Evolutionary conservation across 2,113 vertebrate species (phyloP), one percentile per base, ranked within the genome.

Genomic region (Passer montanus): DNA sequence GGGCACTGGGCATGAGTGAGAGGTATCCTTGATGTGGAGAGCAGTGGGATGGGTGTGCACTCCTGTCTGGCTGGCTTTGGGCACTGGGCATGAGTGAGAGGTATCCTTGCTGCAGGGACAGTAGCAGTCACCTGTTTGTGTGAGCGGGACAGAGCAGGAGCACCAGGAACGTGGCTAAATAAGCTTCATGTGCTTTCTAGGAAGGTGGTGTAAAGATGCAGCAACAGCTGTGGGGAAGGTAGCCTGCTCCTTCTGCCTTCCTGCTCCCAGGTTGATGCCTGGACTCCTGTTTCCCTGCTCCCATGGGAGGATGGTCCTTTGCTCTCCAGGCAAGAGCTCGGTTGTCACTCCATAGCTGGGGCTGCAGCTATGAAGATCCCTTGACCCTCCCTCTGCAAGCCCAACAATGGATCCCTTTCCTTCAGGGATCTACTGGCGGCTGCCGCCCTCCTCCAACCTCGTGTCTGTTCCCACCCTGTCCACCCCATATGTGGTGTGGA

Each of bases 401-500:
- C 37, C n/a, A 62, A 27, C 3, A 24, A 26, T 7, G 13, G 9
- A 41, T 41, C 27, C 59, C 11, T 35, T 66, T 52, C n/a, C 20
- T 73, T 85, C 37, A 60, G 64, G 64, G 19, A 30, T 27, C 43
- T 55, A 9, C 39, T 49, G 26, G 14, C 30, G 8, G 17, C 41
- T 95, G 30, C 30, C 2, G 0, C 2, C 4, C 20, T 9, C 4
- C 2, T 11, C 13, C 22, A 75, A 0, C 12, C 16, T 41, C 46
- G 15, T 2, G 3, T 24, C 44, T 1, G 0, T 58, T n/a, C 31
- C 46, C 8, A 26, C 26, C 11, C 33, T 44, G 26, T 55, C 44
- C 7, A 10, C 24, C 24, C 22, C 13, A 12, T 6, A 1, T 2
- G 1, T 0, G 1, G 5, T 50, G 37, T 28, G 15, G 20, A 31